Percentiles rank a stretch among this genome's conserved stretches.
phyloP scores from a whole-genome alignment of 2,888 invertebrate genomes.

The Temnothorax ravouxi region DNA sequence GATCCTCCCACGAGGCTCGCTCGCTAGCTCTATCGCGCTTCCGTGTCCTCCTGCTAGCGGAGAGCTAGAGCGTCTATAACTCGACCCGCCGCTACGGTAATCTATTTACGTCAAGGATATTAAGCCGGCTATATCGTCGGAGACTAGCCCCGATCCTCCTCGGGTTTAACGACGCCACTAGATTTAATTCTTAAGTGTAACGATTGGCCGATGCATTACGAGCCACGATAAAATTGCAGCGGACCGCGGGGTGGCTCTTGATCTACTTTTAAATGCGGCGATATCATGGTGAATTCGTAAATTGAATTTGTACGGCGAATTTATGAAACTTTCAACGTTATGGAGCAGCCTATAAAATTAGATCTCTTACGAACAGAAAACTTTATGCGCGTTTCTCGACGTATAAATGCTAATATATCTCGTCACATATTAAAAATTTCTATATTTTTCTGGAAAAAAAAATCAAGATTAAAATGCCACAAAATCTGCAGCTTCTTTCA shows the following conservation, averaged over 20 bases:
- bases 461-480: neutral
- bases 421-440: constrained; percentile 8
- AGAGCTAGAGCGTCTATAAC: constrained; percentile 43
- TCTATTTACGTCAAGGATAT: constrained; percentile 75
- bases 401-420: constrained; percentile 12
- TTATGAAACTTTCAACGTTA: constrained; percentile 25
- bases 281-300: constrained; percentile 18
- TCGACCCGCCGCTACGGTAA: constrained; percentile 63
- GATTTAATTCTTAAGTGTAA: constrained; percentile 57
- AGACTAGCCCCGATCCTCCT: constrained; percentile 71
- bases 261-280: constrained; percentile 47
- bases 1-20: constrained; percentile 42
- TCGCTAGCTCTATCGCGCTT: constrained; percentile 57
- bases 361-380: neutral
- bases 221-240: constrained; percentile 37
- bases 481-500: constrained; percentile 14
- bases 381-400: neutral
- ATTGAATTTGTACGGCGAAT: constrained; percentile 36
- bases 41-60: constrained; percentile 46
- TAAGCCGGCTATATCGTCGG: constrained; percentile 68
- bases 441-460: neutral
- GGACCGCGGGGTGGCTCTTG: constrained; percentile 15
- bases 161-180: constrained; percentile 57
- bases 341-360: constrained; percentile 9
- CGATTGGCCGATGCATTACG: constrained; percentile 53